Percentiles rank a stretch among this genome's conserved stretches.
Conservation (phyloP, 2,888 invertebrate species). For the Machimus rusticus region DNA sequence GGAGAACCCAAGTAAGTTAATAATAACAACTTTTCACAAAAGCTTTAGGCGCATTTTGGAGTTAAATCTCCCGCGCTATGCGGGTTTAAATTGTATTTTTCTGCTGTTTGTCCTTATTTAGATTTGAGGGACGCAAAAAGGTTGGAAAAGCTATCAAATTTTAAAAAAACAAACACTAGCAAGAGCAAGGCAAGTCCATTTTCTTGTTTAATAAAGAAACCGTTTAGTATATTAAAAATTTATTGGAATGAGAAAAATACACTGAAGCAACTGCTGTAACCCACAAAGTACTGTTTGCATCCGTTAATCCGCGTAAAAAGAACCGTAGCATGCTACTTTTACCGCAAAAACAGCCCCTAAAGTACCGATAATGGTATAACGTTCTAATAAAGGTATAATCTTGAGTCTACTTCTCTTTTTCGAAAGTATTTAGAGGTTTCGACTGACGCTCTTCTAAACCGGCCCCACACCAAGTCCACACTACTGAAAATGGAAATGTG, state of each 20-base stretch:
- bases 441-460: background rate
- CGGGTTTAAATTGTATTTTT: background rate
- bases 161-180: background rate
- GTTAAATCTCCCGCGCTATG: too few relatives aligned
- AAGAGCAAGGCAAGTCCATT: background rate
- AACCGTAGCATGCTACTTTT: background rate
- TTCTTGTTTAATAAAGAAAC: background rate
- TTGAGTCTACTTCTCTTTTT: background rate
- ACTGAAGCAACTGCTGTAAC: background rate
- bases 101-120: background rate
- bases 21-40: background rate
- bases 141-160: background rate
- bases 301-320: background rate
- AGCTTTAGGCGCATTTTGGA: background rate
- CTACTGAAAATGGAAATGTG: background rate
- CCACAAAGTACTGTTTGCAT: background rate
- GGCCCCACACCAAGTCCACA: background rate
- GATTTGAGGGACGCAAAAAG: background rate
- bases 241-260: background rate
- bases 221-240: background rate
- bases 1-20: background rate
- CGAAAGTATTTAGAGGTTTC: background rate
- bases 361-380: background rate
- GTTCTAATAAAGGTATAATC: background rate
- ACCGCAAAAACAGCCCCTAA: background rate